These are phyloP conservation scores for Osedax fenrisi DNA, from an alignment of 2,888 invertebrate species.

Conservation along the genomic window DNA sequence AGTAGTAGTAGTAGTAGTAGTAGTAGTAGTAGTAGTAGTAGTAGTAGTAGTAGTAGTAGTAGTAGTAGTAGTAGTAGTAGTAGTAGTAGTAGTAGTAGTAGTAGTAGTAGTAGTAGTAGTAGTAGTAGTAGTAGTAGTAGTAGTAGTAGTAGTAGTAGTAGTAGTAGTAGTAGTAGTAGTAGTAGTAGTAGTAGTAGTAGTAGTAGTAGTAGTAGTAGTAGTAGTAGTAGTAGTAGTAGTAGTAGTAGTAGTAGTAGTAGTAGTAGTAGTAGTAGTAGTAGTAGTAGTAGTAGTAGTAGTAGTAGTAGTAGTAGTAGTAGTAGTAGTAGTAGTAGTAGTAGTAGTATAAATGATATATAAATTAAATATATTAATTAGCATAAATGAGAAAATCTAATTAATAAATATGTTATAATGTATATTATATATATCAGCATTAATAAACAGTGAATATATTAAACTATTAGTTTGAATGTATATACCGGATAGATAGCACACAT, in stretches of 20 bases:
- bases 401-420: too few relatives aligned
- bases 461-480: too few relatives aligned
- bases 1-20: not conserved
- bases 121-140: not conserved
- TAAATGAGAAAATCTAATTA: too few relatives aligned
- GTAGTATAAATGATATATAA: too few relatives aligned
- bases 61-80: not conserved
- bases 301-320: not conserved
- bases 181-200: not conserved
- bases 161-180: not conserved
- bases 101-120: not conserved
- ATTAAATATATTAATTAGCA: too few relatives aligned
- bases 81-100: not conserved
- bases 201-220: not conserved
- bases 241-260: not conserved
- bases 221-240: not conserved
- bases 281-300: not conserved
- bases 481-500: too few relatives aligned
- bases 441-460: too few relatives aligned
- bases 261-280: not conserved
- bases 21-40: not conserved
- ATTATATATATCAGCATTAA: too few relatives aligned
- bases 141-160: not conserved
- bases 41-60: not conserved
- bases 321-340: not conserved